phyloP scores from a whole-genome alignment of 2,113 vertebrate genomes.

The Pitta sordida region DNA sequence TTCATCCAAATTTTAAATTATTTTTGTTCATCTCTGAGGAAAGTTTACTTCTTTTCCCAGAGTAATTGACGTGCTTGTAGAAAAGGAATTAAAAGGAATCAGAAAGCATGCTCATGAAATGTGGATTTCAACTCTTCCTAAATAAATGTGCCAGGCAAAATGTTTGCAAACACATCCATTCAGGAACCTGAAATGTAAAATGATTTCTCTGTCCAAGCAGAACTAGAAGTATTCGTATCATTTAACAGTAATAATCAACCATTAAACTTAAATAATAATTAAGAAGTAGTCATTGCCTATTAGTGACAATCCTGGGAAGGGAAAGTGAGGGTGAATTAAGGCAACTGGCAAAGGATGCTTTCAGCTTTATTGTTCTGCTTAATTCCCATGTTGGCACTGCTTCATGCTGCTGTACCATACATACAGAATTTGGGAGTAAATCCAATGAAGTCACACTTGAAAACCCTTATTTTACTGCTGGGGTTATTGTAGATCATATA shows the following conservation, averaged over 20 bases:
- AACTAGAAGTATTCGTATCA: background rate
- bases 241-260: conserved; percentile 17
- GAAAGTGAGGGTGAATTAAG: conserved; percentile 20
- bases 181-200: background rate
- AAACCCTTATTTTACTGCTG: background rate
- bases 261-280: conserved; percentile 27
- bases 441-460: background rate
- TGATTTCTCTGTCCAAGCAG: background rate
- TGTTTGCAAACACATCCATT: background rate
- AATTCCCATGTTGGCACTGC: background rate
- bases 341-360: background rate
- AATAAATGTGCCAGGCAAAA: background rate
- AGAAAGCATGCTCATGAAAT: background rate
- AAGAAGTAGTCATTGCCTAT: conserved; percentile 14
- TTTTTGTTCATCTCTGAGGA: background rate
- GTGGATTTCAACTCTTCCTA: background rate
- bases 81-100: background rate
- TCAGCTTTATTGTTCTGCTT: background rate
- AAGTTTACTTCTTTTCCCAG: background rate
- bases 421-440: background rate
- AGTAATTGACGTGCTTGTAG: background rate
- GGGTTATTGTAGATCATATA: background rate
- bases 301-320: background rate
- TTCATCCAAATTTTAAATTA: conserved; percentile 9
- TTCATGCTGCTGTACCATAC: background rate